A percentile compares a stretch with the other conserved stretches of the same genome.
Conservation (phyloP, 2,113 vertebrate species). For the Haemorhous mexicanus region DNA sequence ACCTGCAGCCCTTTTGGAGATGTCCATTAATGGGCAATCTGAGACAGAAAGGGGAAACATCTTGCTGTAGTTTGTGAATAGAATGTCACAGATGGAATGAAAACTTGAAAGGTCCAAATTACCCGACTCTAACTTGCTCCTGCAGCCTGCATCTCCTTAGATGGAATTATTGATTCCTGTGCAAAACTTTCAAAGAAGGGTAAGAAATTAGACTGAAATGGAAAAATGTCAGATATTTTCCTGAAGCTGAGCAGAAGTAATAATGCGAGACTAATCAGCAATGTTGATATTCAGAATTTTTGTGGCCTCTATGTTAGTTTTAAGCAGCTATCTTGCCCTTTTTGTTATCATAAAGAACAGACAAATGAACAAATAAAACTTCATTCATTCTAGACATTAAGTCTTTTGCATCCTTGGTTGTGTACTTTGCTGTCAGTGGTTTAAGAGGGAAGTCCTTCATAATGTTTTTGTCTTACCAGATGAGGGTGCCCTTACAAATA, state of each 20-base stretch:
- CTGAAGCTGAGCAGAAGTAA: background rate
- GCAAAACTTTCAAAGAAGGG: background rate
- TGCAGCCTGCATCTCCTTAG: background rate
- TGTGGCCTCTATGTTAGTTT: conserved; percentile 1
- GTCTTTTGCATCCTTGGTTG: background rate
- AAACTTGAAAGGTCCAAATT: background rate
- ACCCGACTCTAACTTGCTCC: background rate
- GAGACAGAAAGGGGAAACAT: background rate
- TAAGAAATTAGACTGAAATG: background rate
- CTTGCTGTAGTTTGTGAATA: background rate
- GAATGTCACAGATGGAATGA: background rate
- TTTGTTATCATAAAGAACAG: conserved; percentile 1
- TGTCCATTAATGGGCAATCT: background rate
- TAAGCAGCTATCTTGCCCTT: background rate
- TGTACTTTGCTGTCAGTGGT: background rate
- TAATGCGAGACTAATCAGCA: background rate
- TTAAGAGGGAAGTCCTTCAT: background rate
- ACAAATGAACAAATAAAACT: conserved; percentile 19
- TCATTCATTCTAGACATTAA: background rate
- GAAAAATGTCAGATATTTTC: background rate
- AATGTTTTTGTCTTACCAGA: background rate
- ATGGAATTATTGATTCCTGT: background rate
- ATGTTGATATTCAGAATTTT: conserved; percentile 8
- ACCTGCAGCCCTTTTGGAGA: background rate
- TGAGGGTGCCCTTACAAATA: background rate